Base-by-base conservation (phyloP, 2,113 vertebrate species). In the Mirza zaza region DNA sequence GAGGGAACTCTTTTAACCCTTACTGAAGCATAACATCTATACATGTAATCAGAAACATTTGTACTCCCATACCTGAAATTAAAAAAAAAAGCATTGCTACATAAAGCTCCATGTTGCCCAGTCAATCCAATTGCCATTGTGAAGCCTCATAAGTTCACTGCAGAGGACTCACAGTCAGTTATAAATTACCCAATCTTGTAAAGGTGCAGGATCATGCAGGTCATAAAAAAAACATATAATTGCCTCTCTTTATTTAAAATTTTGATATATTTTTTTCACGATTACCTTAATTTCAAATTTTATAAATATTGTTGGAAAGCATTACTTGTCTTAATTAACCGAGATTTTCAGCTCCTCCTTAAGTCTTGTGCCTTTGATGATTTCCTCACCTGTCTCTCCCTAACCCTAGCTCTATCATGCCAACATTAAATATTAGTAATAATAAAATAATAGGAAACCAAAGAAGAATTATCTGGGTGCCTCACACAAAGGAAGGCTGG, bases 131-230 rank as follows among this genome's bases (percentile, higher is more conserved):
- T 34, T 0, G 6, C 27, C 75, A 42, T 0, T 1, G 45, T 36
- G 4, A 48, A 27, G 21, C 21, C 5, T 39, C 48, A 55, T n/a
- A n/a, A 67, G 55, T 3, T n/a, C 63, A 80, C 23, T 2, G 29
- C 5, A n/a, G 17, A 42, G 9, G 55, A 15, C 9, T 5, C 2
- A 1, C 0, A 7, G 36, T 2, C 5, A 6, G 32, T 0, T 5
- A 3, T 14, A 52, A 65, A 73, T n/a, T 42, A 18, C 11, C 5
- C 8, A 9, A 29, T 11, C 8, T 91, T 5, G 17, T 0, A 2
- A 36, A 45, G n/a, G 50, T 3, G 0, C 8, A 7, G 11, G 23
- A 10, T 50, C 21, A 61, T 0, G 8, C 23, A 36, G 52, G 3
- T 23, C 12, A 3, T 5, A 11, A 48, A 70, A 55, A 1, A 34